Evolutionary conservation across 2,888 invertebrate genomes (phyloP).

Genomic region (Leucophora obtusa): DNA sequence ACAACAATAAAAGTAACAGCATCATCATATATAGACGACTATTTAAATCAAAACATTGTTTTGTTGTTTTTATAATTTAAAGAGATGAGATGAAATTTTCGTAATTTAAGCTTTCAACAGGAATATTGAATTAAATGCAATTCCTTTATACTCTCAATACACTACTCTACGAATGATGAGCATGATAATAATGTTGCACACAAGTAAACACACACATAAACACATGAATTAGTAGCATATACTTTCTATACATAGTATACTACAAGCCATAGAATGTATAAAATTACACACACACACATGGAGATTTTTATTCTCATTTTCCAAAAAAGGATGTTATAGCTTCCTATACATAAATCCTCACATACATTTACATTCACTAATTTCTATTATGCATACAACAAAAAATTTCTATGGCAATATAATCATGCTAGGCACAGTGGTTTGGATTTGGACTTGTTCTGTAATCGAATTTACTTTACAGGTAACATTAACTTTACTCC

Average conservation of each 20-base stretch:
- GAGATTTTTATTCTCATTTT: slow-evolving; percentile 24
- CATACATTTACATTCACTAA: slow-evolving; percentile 13
- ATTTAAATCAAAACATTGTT: slow-evolving; percentile 33
- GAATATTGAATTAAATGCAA: slow-evolving; percentile 65
- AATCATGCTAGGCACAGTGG: slow-evolving; percentile 14
- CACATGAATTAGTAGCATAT: background rate
- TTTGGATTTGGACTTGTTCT: background rate
- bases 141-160: slow-evolving; percentile 26
- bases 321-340: background rate
- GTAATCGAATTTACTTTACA: no score
- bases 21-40: background rate
- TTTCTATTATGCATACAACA: slow-evolving; percentile 38
- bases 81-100: slow-evolving; percentile 18
- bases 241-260: slow-evolving; percentile 15
- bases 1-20: slow-evolving; percentile 14
- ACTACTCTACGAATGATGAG: slow-evolving; percentile 11
- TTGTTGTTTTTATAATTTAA: background rate
- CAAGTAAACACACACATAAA: background rate
- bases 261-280: slow-evolving; percentile 21
- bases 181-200: slow-evolving; percentile 39
- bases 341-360: slow-evolving; percentile 27
- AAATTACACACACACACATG: background rate
- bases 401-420: slow-evolving; percentile 35
- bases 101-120: slow-evolving; percentile 65
- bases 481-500: no score